These are phyloP conservation scores for Delphinus delphis DNA, from an alignment of 2,113 vertebrate genomes.

Conservation along the genomic window DNA sequence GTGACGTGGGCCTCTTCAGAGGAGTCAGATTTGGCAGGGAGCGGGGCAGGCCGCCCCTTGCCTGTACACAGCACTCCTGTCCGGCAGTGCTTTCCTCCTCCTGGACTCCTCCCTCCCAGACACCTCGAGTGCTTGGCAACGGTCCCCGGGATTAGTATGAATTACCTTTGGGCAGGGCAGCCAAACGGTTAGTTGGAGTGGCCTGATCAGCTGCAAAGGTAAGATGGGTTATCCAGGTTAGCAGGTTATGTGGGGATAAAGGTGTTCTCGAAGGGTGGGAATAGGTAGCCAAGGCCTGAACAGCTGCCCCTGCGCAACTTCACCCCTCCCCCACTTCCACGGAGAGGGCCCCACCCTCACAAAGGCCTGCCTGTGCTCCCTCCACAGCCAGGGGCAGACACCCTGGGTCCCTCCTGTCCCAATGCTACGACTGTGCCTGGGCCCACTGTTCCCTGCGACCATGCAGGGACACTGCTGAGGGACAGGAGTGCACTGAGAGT, in stretches of 20 bases:
- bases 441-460: rapidly evolving
- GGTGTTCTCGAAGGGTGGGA: slow-evolving; percentile 29
- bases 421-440: rapidly evolving
- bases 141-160: slow-evolving; percentile 73
- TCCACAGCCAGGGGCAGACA: rapidly evolving
- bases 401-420: background rate
- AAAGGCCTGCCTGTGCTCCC: no score
- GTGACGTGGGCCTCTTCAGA: background rate
- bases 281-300: background rate
- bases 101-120: background rate
- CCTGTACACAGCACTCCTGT: background rate
- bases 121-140: background rate
- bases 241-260: slow-evolving; percentile 57
- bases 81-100: background rate
- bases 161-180: slow-evolving; percentile 88
- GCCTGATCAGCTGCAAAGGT: slow-evolving; percentile 85
- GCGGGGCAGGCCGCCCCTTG: background rate
- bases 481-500: rapidly evolving
- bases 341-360: background rate
- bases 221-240: slow-evolving; percentile 86
- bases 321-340: background rate
- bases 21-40: no score
- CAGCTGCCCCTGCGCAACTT: background rate
- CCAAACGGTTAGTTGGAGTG: slow-evolving; percentile 84
- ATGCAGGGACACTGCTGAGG: background rate